Base-by-base conservation (phyloP, 2,797 vertebrate species). In the Cyprinella venusta region DNA sequence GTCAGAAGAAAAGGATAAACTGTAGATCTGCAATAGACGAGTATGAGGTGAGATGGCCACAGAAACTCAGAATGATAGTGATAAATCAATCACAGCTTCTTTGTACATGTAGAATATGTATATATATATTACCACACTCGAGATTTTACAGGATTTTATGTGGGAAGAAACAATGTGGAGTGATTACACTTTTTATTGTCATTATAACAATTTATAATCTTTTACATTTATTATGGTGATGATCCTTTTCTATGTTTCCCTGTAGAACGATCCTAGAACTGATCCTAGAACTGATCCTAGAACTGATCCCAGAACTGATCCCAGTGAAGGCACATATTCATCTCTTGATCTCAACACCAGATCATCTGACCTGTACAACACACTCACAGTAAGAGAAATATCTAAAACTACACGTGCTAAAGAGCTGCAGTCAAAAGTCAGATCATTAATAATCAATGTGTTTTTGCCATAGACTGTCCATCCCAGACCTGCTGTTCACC, bases 381-480 rank as follows among this genome's bases (percentile, higher is more conserved):
- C 54, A 71, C n/a, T 80, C 8, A 19, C 79, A 71, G 79, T 80
- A 13, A 59, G 79, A 45, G 36, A 71, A 21, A 13, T 15, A 0
- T 15, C 42, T 5, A 15, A 45, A 70, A 63, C 21, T 52, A 21
- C 69, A 71, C 0, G 0, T 21, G 45, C 9, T 10, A 19, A 52
- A 72, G 16, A 45, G 16, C 33, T 72, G 2, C 2, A 48, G 16
- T 45, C 40, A 70, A 26, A 45, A 42, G 48, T 65, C 64, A 68
- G 10, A 2, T 21, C n/a, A 26, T 70, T 18, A 33, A 19, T 6
- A 33, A 18, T 19, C 12, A 13, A 13, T 45, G 16, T 52, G 8
- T 72, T 19, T 72, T 9, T 2, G 9, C 19, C 48, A 33, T 13
- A 52, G 70, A 21, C 45, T 13, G 26, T 21, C 5, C 26, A 21